A percentile compares a stretch with the other conserved stretches of the same genome.
Evolutionary conservation across 2,113 vertebrate species (phyloP).

Genomic region (Bucco capensis): DNA sequence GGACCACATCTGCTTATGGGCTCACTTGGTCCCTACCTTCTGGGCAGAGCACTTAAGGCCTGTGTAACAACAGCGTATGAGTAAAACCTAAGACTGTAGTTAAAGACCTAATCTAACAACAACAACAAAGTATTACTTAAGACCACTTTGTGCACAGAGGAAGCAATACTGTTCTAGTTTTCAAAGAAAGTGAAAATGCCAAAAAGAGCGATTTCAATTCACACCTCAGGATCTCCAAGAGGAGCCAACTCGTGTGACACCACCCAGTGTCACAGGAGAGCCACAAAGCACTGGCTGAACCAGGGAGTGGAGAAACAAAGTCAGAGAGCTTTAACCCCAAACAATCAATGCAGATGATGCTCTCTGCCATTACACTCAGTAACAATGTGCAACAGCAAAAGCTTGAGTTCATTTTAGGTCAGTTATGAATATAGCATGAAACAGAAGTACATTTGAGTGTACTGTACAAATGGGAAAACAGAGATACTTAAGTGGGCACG

Average conservation of each 20-base stretch:
- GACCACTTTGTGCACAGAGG: not conserved
- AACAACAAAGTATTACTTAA: not conserved
- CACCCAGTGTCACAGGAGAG: not conserved
- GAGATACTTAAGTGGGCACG: not conserved
- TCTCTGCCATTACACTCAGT: not conserved
- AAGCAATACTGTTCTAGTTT: not conserved
- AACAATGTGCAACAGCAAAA: not conserved
- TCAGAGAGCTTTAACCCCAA: not conserved
- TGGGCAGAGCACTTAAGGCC: not conserved
- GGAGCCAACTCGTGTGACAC: not conserved
- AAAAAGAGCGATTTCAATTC: not conserved
- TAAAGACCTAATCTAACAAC: not conserved
- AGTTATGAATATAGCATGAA: not conserved
- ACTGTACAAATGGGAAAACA: not conserved
- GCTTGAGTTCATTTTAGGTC: not conserved
- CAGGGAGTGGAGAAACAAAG: not conserved
- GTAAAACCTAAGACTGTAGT: not conserved
- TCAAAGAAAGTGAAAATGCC: not conserved
- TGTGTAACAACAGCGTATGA: fast-evolving
- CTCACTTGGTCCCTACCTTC: not conserved
- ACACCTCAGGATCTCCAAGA: not conserved
- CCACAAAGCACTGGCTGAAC: not conserved
- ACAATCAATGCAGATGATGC: not conserved
- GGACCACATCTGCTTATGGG: not conserved
- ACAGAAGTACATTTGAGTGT: not conserved